Conservation (phyloP, 2,113 vertebrate genomes). For the Mus musculus region GRCm39 chrX:47094001-47094500, state of each 20-base stretch:
- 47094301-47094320: background rate
- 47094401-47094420: background rate
- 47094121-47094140: background rate
- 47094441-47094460: background rate
- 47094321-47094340: background rate
- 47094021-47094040: background rate
- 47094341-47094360: background rate
- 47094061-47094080: background rate
- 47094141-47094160: background rate
- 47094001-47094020: background rate
- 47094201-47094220: background rate
- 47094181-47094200: background rate
- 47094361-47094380: background rate
- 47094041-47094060: background rate
- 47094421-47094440: background rate
- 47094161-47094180: background rate
- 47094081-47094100: background rate
- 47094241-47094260: background rate
- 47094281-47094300: slow-evolving; percentile 1
- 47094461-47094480: background rate
- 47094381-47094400: slow-evolving; percentile 7
- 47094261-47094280: background rate
- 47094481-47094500: background rate
- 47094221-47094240: background rate
- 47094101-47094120: background rate